Conservation (phyloP, 2,797 vertebrate genomes). For the Anabas testudineus region DNA sequence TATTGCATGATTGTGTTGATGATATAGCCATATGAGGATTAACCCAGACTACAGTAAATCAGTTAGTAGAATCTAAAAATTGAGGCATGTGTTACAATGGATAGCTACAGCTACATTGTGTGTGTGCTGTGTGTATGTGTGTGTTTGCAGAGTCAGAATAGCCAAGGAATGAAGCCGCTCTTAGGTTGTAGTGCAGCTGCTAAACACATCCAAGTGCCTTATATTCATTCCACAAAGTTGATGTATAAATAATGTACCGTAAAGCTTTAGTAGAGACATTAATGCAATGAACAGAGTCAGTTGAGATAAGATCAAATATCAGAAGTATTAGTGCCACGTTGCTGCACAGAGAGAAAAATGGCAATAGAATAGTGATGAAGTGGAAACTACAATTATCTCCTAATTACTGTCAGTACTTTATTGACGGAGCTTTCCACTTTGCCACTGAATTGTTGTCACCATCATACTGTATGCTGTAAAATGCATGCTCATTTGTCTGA, state of each 20-base stretch:
- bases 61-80: slow-evolving; percentile 33
- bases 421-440: slow-evolving; percentile 39
- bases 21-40: slow-evolving; percentile 71
- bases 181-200: slow-evolving; percentile 72
- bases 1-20: slow-evolving; percentile 75
- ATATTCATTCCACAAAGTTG: slow-evolving; percentile 56
- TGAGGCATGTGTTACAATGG: slow-evolving; percentile 55
- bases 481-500: slow-evolving; percentile 40
- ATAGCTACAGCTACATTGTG: slow-evolving; percentile 37
- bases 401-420: slow-evolving; percentile 46
- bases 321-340: slow-evolving; percentile 31
- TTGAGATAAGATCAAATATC: slow-evolving; percentile 38
- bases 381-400: slow-evolving; percentile 42
- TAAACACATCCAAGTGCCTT: slow-evolving; percentile 82
- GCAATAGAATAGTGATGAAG: slow-evolving; percentile 40
- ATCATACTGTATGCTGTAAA: slow-evolving; percentile 50
- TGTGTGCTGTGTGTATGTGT: slow-evolving; percentile 21
- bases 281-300: slow-evolving; percentile 39
- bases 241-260: slow-evolving; percentile 54
- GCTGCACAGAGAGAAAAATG: slow-evolving; percentile 38
- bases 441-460: slow-evolving; percentile 48
- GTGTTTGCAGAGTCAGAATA: slow-evolving; percentile 12
- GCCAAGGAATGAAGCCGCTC: slow-evolving; percentile 49
- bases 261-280: slow-evolving; percentile 50
- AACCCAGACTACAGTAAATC: slow-evolving; percentile 47